A percentile compares a stretch with the other conserved stretches of the same genome.
Evolutionary conservation across 2,797 vertebrate species (phyloP).

Genomic region (Centroberyx gerrardi): DNA sequence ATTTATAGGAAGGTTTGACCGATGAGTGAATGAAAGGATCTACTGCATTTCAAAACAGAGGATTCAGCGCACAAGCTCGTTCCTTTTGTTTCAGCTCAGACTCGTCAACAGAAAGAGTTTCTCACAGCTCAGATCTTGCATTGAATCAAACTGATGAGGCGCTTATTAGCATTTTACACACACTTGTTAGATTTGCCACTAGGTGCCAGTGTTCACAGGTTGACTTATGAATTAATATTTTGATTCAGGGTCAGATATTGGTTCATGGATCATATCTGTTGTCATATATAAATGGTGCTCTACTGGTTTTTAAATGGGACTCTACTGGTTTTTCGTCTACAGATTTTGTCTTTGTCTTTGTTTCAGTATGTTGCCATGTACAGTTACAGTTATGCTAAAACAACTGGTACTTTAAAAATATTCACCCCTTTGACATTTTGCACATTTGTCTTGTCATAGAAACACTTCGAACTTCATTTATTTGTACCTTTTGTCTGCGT

Average conservation of each 20-base stretch:
- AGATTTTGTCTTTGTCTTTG: too few relatives aligned
- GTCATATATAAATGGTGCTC: too few relatives aligned
- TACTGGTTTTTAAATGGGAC: too few relatives aligned
- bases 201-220: constrained; percentile 15
- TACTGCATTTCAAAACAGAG: background rate
- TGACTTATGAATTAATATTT: background rate
- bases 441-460: background rate
- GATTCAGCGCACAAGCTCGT: too few relatives aligned
- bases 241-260: background rate
- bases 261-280: too few relatives aligned
- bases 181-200: constrained; percentile 13
- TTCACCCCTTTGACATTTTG: background rate
- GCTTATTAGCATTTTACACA: too few relatives aligned
- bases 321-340: too few relatives aligned
- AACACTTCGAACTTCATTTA: background rate
- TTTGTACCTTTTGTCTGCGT: background rate
- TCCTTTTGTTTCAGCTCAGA: background rate
- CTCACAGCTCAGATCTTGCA: background rate
- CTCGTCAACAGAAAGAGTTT: background rate
- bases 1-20: background rate
- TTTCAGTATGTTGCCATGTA: background rate
- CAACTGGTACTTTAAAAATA: too few relatives aligned
- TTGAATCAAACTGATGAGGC: background rate
- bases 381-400: too few relatives aligned
- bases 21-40: constrained; percentile 5